Evolutionary conservation across 2,113 vertebrate species (phyloP).

Genomic region (Myiozetetes cayanensis): DNA sequence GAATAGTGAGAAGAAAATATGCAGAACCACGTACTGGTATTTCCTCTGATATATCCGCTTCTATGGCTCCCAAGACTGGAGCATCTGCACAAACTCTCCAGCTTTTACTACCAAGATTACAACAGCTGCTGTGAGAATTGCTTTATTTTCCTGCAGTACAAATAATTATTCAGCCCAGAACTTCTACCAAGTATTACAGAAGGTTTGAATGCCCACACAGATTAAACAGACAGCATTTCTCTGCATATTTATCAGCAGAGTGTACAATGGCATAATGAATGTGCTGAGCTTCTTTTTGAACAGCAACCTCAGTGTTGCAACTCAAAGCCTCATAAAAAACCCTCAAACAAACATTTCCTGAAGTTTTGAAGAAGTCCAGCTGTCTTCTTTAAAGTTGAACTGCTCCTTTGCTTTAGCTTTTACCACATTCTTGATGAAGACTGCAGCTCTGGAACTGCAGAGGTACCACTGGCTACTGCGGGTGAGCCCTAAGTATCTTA

Average conservation of each 20-base stretch:
- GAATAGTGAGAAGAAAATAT: neutral
- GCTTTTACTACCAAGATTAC: constrained; percentile 11
- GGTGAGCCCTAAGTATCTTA: neutral
- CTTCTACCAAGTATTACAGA: neutral
- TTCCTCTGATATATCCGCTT: neutral
- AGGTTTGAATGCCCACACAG: neutral
- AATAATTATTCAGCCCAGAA: neutral
- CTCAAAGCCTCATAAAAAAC: neutral
- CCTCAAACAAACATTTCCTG: neutral
- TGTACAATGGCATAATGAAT: neutral
- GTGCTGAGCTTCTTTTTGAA: neutral
- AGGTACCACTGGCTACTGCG: neutral
- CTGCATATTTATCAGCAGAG: constrained; percentile 7
- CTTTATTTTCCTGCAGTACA: constrained; percentile 14
- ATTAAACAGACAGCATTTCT: constrained; percentile 3
- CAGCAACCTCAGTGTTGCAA: neutral
- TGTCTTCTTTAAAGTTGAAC: neutral
- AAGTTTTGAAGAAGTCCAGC: neutral
- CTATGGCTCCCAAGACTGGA: neutral
- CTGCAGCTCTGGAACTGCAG: neutral
- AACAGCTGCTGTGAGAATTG: constrained; percentile 40
- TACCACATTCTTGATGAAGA: neutral
- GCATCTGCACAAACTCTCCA: neutral
- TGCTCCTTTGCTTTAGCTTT: neutral
- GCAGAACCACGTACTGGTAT: neutral